phyloP scores from a whole-genome alignment of 2,797 vertebrate species.

The Cossypha niveicapilla region DNA sequence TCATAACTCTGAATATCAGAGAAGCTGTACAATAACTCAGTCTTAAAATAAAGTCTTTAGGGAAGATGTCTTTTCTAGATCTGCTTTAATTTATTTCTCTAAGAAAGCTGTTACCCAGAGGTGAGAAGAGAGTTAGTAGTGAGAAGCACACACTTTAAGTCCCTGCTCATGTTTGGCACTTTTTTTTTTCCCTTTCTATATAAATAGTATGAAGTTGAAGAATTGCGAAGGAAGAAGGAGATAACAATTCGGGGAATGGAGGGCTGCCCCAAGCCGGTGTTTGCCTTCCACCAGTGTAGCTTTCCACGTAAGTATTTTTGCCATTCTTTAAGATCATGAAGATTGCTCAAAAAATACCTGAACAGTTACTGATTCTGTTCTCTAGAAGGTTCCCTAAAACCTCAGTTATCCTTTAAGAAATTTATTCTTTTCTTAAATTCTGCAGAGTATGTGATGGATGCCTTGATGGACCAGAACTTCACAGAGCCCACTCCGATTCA shows the following conservation, averaged over 20 bases:
- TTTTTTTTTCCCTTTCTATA: background rate
- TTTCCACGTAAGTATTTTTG: conserved; percentile 89
- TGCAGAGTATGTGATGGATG: conserved; percentile 93
- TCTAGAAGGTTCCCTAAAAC: background rate
- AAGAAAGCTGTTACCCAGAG: background rate
- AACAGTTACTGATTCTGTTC: background rate
- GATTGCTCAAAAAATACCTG: background rate
- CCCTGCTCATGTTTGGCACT: background rate
- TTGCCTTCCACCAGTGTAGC: conserved; percentile 88
- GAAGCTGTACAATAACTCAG: background rate
- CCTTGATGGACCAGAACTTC: conserved; percentile 91
- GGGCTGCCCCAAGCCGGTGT: conserved; percentile 86
- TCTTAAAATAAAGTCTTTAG: background rate
- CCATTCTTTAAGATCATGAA: background rate
- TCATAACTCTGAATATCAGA: background rate
- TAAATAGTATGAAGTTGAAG: conserved; percentile 88
- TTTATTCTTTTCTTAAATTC: background rate
- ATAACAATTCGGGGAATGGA: conserved; percentile 90
- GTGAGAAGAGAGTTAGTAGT: background rate
- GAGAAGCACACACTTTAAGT: background rate
- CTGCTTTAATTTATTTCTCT: background rate
- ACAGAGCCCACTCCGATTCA: conserved; percentile 97
- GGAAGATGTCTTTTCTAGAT: background rate
- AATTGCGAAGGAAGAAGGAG: conserved; percentile 90
- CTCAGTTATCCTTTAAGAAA: background rate